Base-by-base conservation (phyloP, 2,888 invertebrate genomes). In the Drosophila conformis region DNA sequence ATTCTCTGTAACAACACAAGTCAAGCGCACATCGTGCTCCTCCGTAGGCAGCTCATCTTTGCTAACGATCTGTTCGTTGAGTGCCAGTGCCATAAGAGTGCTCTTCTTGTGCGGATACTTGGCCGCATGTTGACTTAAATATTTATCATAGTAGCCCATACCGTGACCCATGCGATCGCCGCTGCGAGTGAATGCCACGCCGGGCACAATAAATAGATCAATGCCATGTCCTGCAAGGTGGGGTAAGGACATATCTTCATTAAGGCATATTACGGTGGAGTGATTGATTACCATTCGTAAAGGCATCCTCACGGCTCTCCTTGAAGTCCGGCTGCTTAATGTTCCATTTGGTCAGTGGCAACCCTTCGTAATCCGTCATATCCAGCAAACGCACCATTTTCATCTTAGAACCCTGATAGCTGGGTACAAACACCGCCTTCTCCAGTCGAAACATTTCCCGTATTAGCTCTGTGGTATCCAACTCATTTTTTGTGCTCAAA, bases 131-230 rank as follows among this genome's bases (percentile, higher is more conserved):
- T 89, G 80, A 29, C 91, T 82, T 52, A 99, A 94, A 92, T 96
- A 99, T 76, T 94, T 95, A 92, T 99, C 99, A 91, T 99, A 99
- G 92, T 98, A 99, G 0, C 99, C 99, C 92, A 96, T 98, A 0
- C 99, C 99, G 91, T 98, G 96, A 0, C 97, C 98, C 58, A 97
- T 93, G 38, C 99, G 95, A 62, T 95, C 94, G 29, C 97, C 97
- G 8, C 94, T 91, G 36, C 90, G 93, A 0, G 97, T 96, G 93
- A 99, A 99, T 2, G 97, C 99, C 11, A 98, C 95, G 7, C 99
- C 99, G 31, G 99, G 99, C 18, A 97, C 94, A 70, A 99, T 94
- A 51, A 99, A 95, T 69, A 99, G 94, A 93, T 99, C 98, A 36
- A 99, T 94, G 36, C 97, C 97, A 76, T 92, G 76, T 91, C 93